These are phyloP conservation scores for Mionectes olivaceus DNA, from an alignment of 2,797 vertebrate species.

Conservation along the genomic window DNA sequence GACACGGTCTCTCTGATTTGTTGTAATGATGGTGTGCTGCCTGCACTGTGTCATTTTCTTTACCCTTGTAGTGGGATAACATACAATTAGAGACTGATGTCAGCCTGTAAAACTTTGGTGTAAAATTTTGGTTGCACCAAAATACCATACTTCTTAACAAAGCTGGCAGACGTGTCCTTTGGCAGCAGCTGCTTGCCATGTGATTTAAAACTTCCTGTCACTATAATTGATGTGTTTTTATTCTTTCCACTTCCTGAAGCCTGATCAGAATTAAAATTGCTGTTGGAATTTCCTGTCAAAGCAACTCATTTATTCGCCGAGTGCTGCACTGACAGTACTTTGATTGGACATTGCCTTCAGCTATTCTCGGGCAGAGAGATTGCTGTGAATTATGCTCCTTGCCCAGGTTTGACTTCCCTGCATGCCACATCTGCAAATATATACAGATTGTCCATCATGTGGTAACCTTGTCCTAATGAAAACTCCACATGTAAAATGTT, in stretches of 20 bases:
- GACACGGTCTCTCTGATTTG: conserved; percentile 30
- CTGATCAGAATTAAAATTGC: conserved; percentile 95
- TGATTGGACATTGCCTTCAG: conserved; percentile 86
- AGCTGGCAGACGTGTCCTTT: conserved; percentile 81
- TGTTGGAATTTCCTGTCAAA: conserved; percentile 90
- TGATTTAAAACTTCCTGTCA: conserved; percentile 98
- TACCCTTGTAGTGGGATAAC: conserved; percentile 68
- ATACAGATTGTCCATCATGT: conserved; percentile 82
- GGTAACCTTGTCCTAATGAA: conserved; percentile 83
- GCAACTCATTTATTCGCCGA: conserved; percentile 89
- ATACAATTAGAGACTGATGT: conserved; percentile 77
- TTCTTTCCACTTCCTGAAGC: conserved; percentile 93
- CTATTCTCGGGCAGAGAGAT: conserved; percentile 75
- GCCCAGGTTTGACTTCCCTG: conserved; percentile 62
- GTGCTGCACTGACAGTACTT: conserved; percentile 81
- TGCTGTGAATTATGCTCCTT: conserved; percentile 78
- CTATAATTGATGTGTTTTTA: conserved; percentile 99
- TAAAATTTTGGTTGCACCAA: conserved; percentile 79
- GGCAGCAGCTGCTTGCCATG: conserved; percentile 97
- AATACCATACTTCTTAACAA: conserved; percentile 79
- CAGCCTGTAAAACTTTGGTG: conserved; percentile 77
- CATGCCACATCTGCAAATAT: conserved; percentile 76
- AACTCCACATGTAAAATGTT: conserved; percentile 81
- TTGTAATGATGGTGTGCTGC: conserved; percentile 64
- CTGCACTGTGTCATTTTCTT: conserved; percentile 74